phyloP scores from a whole-genome alignment of 2,888 invertebrate species.

The Platycnemis pennipes region DNA sequence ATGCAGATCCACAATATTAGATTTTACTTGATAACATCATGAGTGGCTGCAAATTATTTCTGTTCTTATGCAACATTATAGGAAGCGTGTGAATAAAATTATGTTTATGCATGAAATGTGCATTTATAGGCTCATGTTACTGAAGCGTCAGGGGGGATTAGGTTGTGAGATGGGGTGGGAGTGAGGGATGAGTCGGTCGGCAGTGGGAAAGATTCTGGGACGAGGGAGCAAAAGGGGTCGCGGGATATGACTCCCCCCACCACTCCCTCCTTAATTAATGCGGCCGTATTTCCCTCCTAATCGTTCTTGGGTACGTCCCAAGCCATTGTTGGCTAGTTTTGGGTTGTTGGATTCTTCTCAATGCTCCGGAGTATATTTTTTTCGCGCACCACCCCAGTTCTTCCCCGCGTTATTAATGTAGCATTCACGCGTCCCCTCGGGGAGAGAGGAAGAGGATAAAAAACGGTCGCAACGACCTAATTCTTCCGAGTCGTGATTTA shows the following conservation, averaged over 20 bases:
- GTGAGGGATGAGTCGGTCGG: not conserved
- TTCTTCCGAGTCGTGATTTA: slow-evolving; percentile 35
- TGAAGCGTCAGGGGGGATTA: too few species aligned
- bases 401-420: not conserved
- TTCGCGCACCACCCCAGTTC: not conserved
- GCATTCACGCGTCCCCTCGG: not conserved
- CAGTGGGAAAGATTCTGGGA: not conserved
- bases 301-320: slow-evolving; percentile 64
- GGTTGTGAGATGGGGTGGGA: not conserved
- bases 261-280: slow-evolving; percentile 58
- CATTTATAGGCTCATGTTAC: too few species aligned
- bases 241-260: slow-evolving; percentile 27
- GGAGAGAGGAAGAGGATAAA: not conserved
- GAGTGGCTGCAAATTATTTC: too few species aligned
- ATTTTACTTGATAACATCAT: too few species aligned
- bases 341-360: slow-evolving; percentile 3
- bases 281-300: slow-evolving; percentile 58
- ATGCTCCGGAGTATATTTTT: not conserved
- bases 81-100: too few species aligned
- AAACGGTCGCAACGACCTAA: slow-evolving; percentile 18
- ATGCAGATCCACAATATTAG: too few species aligned
- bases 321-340: slow-evolving; percentile 60
- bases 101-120: too few species aligned
- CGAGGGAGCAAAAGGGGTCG: not conserved
- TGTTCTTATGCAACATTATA: too few species aligned